Conservation (phyloP, 2,888 invertebrate species). For the Laothoe populi region DNA sequence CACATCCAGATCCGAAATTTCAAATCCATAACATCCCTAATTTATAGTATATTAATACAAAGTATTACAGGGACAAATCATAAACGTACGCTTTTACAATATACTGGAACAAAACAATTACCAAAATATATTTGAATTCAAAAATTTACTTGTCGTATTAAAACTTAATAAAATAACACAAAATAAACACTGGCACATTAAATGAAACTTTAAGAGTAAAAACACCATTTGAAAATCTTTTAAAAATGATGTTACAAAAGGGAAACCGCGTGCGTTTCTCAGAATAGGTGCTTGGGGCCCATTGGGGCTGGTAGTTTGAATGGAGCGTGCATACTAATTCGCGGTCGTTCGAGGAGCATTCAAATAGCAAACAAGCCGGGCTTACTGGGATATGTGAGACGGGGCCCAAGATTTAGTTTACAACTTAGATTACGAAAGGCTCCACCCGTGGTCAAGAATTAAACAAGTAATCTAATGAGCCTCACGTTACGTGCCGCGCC, state of each 20-base stretch:
- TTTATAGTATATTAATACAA: too few relatives aligned
- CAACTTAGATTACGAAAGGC: conserved; percentile 77
- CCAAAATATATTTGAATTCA: too few relatives aligned
- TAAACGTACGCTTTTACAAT: too few relatives aligned
- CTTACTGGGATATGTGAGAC: conserved; percentile 82
- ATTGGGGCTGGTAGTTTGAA: conserved; percentile 70
- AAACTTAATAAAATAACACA: neutral
- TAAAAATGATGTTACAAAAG: conserved; percentile 2
- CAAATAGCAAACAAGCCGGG: conserved; percentile 75
- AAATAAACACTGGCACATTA: neutral
- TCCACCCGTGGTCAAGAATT: conserved; percentile 78
- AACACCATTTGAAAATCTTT: neutral
- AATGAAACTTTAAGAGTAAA: neutral
- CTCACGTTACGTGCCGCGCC: conserved; percentile 51
- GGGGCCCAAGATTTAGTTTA: conserved; percentile 81
- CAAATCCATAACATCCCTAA: too few relatives aligned
- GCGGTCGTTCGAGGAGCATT: conserved; percentile 76
- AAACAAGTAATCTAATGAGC: conserved; percentile 76
- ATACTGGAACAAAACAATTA: too few relatives aligned
- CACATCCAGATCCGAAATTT: too few relatives aligned
- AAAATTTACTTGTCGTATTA: too few relatives aligned
- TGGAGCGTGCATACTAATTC: conserved; percentile 83
- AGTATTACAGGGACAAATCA: too few relatives aligned
- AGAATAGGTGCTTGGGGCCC: conserved; percentile 72
- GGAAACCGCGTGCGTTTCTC: conserved; percentile 24